A percentile compares a stretch with the other conserved stretches of the same genome.
These are phyloP conservation scores for Chionis minor DNA, from an alignment of 2,113 vertebrate species.

Conservation along the genomic window DNA sequence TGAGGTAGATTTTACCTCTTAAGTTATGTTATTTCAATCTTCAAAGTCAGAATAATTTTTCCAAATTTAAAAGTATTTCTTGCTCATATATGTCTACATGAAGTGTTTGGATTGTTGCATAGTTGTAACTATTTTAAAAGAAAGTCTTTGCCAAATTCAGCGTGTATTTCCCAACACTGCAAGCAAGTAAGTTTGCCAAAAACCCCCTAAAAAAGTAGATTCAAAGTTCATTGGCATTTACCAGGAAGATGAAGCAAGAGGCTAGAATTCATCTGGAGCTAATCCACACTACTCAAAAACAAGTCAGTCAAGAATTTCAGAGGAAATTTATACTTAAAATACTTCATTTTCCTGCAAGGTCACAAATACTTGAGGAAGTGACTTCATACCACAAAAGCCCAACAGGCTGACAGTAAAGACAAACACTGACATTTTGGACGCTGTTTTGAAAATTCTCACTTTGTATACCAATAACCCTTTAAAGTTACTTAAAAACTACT, in stretches of 20 bases:
- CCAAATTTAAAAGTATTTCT: background rate
- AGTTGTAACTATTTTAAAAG: background rate
- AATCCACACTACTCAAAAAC: background rate
- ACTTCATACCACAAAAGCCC: background rate
- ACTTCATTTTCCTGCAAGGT: background rate
- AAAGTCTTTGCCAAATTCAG: background rate
- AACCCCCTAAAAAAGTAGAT: background rate
- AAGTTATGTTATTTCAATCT: background rate
- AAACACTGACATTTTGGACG: slow-evolving; percentile 3
- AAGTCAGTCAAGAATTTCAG: slow-evolving; percentile 28
- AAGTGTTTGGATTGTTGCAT: background rate
- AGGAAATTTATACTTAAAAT: slow-evolving; percentile 36
- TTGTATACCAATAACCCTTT: background rate
- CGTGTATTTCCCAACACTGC: background rate
- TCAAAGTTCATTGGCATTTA: slow-evolving; percentile 21
- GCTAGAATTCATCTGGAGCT: background rate
- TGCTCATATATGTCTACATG: background rate
- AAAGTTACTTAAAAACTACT: background rate
- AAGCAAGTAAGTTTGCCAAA: background rate
- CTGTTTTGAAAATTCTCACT: background rate
- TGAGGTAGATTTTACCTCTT: background rate
- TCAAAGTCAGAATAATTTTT: background rate
- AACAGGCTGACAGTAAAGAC: background rate
- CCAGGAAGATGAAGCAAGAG: background rate
- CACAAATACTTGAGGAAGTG: slow-evolving; percentile 4